These are phyloP conservation scores for Gastracanthus pulcherrimus DNA, from an alignment of 2,888 invertebrate genomes.

Conservation along the genomic window DNA sequence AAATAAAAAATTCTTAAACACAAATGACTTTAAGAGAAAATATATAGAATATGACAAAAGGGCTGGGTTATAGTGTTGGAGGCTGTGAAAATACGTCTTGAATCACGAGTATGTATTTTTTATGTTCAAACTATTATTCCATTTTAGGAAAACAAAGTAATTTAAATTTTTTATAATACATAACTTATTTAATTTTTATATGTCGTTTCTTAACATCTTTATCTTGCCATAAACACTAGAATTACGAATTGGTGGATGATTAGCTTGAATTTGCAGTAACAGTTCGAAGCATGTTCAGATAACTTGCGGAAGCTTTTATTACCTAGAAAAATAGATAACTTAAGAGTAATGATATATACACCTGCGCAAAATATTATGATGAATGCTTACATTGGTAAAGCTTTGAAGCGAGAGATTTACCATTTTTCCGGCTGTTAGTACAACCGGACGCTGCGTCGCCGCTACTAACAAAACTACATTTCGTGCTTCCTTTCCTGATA, in stretches of 20 bases:
- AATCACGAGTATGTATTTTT: neutral
- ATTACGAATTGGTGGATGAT: neutral
- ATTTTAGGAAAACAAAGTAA: too few species aligned
- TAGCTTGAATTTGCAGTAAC: constrained; percentile 4
- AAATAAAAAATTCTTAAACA: too few species aligned
- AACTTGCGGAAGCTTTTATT: constrained; percentile 53
- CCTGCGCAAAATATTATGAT: neutral
- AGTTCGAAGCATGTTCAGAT: constrained; percentile 54
- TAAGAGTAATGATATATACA: neutral
- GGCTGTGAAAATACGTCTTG: too few species aligned
- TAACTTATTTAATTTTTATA: neutral
- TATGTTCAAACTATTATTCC: neutral
- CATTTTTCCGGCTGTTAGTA: constrained; percentile 66
- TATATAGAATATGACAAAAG: too few species aligned
- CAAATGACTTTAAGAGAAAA: too few species aligned
- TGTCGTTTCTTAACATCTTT: too few species aligned
- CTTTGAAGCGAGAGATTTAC: constrained; percentile 65
- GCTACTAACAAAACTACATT: constrained; percentile 63
- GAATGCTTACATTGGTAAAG: constrained; percentile 64
- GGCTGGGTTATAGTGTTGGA: too few species aligned
- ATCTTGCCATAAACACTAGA: neutral
- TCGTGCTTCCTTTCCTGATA: constrained; percentile 58
- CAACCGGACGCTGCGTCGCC: constrained; percentile 61
- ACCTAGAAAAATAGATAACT: constrained; percentile 21
- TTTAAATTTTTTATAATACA: neutral